Evolutionary conservation across 2,888 invertebrate genomes (phyloP), one percentile per base, ranked within the genome.

Genomic region (Gnatocerus cornutus): DNA sequence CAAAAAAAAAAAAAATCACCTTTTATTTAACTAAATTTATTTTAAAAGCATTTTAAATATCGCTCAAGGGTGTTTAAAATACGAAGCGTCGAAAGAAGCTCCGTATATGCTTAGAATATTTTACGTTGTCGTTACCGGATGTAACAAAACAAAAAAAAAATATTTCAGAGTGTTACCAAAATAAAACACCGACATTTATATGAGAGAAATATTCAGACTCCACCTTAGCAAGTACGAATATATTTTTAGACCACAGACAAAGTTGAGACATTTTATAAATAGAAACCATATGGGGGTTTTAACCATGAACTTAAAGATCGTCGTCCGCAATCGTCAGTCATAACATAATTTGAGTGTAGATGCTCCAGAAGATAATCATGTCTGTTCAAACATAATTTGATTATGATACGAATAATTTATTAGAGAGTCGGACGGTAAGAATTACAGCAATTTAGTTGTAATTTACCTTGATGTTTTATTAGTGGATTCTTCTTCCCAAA

Each of bases 191-290:
- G 21, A 21, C 21, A 21, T 21, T 21, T 21, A 1, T 4, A 21
- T 21, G 21, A 21, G 21, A 21, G 21, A 21, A 21, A 21, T 21
- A 21, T 21, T 21, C 21, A 21, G 21, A 21, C 21, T 21, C 1
- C 21, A 21, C 21, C 21, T 21, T 21, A 21, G 21, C 37, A 37
- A 8, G 37, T 37, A 37, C n/a, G n/a, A 37, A 9, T 43, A 2
- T 46, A 46, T 46, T 46, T 46, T 13, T 46, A 33, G 37, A 33
- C 53, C 2, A 12, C 3, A 37, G 14, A 55, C 55, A 55, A 29
- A 30, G 52, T 63, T 59, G 21, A 30, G 55, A 45, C 45, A 10
- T 14, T 27, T 52, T 67, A 67, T 21, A 67, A 67, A 67, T 61
- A 61, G 61, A 16, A 43, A 21, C 43, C 43, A 56, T 37, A 43